These are phyloP conservation scores for Mya arenaria DNA, from an alignment of 1,140 invertebrate species.

Conservation along the genomic window DNA sequence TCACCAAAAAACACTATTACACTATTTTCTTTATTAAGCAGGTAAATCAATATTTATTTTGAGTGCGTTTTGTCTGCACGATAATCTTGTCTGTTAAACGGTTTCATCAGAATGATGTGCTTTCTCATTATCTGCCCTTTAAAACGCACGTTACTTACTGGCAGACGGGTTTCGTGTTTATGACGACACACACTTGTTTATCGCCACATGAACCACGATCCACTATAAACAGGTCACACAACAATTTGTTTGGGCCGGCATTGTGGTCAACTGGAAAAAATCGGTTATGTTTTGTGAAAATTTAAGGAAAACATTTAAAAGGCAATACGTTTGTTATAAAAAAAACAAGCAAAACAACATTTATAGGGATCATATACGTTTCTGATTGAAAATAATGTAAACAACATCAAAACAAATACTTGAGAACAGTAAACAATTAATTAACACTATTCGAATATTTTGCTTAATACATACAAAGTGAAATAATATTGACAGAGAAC, in stretches of 20 bases:
- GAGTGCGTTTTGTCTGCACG: background rate
- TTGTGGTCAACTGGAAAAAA: background rate
- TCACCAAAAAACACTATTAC: background rate
- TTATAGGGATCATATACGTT: background rate
- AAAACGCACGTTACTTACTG: background rate
- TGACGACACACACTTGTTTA: slow-evolving; percentile 3
- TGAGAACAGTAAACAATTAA: too few species aligned
- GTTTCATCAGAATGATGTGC: background rate
- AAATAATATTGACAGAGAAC: background rate
- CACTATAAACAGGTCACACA: background rate
- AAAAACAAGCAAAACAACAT: background rate
- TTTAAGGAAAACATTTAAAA: background rate
- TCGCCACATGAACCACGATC: background rate
- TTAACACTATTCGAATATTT: too few species aligned
- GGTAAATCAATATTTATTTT: background rate
- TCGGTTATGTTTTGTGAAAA: background rate
- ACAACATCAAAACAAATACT: background rate
- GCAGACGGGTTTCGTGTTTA: background rate
- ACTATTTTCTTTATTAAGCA: background rate
- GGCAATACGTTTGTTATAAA: background rate
- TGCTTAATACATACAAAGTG: too few species aligned
- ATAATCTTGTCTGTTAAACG: background rate
- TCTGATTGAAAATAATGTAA: background rate
- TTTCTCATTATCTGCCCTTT: background rate
- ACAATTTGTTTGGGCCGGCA: background rate